Base-by-base conservation (phyloP, 2,113 vertebrate genomes). In the Myotis lucifugus region DNA sequence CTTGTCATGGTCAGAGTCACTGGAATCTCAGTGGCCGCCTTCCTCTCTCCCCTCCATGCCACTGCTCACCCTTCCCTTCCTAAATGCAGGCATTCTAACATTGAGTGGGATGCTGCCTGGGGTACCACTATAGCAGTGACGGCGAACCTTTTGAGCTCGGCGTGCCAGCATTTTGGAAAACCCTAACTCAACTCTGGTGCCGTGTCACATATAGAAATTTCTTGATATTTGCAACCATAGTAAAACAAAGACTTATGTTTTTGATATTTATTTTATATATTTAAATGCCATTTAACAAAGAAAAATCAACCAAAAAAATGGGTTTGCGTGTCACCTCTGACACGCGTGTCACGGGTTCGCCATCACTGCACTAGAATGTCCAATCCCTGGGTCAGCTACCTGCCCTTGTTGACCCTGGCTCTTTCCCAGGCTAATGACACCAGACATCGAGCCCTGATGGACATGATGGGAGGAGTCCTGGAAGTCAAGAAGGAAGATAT, bases 401-500 rank as follows among this genome's bases (percentile, higher is more conserved):
- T 21, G 3, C 64, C 46, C 64, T 94, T 37, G 66, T 76, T 93
- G 67, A 48, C 34, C 59, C 78, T 19, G 48, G 3, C 85, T 76
- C 13, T 3, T 93, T 95, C 93, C 81, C 95, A 99, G 99, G 89
- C 56, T 34, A 96, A 98, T 0, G 95, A 98, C 42, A 72, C 96
- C 23, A 98, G 99, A 97, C 97, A 97, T 1, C 98, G 98, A 81
- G 99, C 98, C 56, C 98, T 99, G 34, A 96, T 98, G 97, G 98
- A 99, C 92, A 99, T 99, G 99, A 99, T 99, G 99, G 98, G 98
- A 37, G 99, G 99, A 92, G 98, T 99, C 37, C 98, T 99, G 18
- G 99, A 99, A 98, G 91, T 99, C 86, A 99, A 99, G 97, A 99
- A 98, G 96, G 99, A 99, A 90, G 98, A 99, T 73, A 98, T 99